Percentiles rank a stretch among this genome's conserved stretches.
phyloP scores from a whole-genome alignment of 2,888 invertebrate genomes.

The Prosapia bicincta region DNA sequence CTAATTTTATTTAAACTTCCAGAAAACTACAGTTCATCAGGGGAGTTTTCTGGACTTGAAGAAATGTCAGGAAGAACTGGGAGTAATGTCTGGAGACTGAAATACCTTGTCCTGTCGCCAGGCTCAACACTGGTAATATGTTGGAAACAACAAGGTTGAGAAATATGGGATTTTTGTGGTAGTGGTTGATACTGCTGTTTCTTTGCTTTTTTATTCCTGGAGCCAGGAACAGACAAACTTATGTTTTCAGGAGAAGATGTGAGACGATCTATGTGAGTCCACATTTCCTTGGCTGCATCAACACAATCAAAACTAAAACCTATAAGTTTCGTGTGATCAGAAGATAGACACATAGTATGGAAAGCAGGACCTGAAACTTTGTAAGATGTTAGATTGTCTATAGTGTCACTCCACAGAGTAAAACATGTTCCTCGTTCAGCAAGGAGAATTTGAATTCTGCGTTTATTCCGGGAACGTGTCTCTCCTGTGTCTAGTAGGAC shows the following conservation, averaged over 20 bases:
- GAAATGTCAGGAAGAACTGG: constrained; percentile 44
- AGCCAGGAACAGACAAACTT: constrained; percentile 65
- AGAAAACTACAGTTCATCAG: constrained; percentile 17
- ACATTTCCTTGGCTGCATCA: constrained; percentile 67
- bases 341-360: constrained; percentile 76
- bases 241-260: constrained; percentile 76
- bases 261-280: constrained; percentile 63
- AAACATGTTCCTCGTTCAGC: constrained; percentile 80
- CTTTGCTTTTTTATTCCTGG: constrained; percentile 46
- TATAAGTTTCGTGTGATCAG: constrained; percentile 70
- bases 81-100: constrained; percentile 64
- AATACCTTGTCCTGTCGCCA: constrained; percentile 61
- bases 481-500: constrained; percentile 74
- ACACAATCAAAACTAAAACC: constrained; percentile 78
- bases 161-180: constrained; percentile 77
- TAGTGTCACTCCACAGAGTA: constrained; percentile 74
- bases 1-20: neutral
- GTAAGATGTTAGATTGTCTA: constrained; percentile 75
- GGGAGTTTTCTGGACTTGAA: constrained; percentile 24
- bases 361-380: constrained; percentile 66
- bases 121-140: constrained; percentile 75
- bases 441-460: constrained; percentile 65
- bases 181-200: constrained; percentile 57
- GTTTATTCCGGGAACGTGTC: constrained; percentile 62
- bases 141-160: constrained; percentile 79